A percentile compares a stretch with the other conserved stretches of the same genome.
Conservation (phyloP, 2,113 vertebrate species). For the Bostrychus sinensis region DNA sequence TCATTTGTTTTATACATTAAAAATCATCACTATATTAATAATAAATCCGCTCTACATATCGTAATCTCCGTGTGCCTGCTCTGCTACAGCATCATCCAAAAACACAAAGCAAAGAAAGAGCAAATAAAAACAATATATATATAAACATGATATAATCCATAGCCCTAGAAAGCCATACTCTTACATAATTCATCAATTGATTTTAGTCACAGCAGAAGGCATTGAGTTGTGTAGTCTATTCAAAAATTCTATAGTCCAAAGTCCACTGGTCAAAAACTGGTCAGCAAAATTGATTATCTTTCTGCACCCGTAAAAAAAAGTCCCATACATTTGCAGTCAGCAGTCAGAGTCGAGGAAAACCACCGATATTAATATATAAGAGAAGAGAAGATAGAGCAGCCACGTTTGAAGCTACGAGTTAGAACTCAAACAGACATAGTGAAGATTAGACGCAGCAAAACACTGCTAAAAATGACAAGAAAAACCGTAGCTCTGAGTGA, state of each 20-base stretch:
- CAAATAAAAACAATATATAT: slow-evolving; percentile 35
- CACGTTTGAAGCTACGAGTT: slow-evolving; percentile 21
- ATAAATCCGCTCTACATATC: slow-evolving; percentile 55
- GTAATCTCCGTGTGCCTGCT: slow-evolving; percentile 62
- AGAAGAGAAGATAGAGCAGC: slow-evolving; percentile 39
- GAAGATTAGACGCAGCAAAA: too few species aligned
- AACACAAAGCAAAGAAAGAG: slow-evolving; percentile 17
- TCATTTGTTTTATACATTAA: slow-evolving; percentile 33
- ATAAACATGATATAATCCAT: slow-evolving; percentile 61
- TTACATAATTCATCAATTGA: slow-evolving; percentile 70
- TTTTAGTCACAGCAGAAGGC: slow-evolving; percentile 81
- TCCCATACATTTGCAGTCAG: slow-evolving; percentile 27
- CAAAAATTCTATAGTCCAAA: slow-evolving; percentile 54
- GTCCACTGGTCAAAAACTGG: slow-evolving; percentile 35
- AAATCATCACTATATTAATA: slow-evolving; percentile 47
- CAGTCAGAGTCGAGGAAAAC: slow-evolving; percentile 26
- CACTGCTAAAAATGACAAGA: too few species aligned
- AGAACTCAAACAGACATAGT: slow-evolving; percentile 20
- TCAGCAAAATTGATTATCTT: slow-evolving; percentile 35
- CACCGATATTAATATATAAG: slow-evolving; percentile 9
- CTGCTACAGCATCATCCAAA: slow-evolving; percentile 56
- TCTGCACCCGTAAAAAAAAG: slow-evolving; percentile 33
- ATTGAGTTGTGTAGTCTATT: slow-evolving; percentile 64
- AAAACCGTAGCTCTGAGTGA: too few species aligned
- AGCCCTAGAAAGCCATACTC: slow-evolving; percentile 64